phyloP scores from a whole-genome alignment of 2,888 invertebrate genomes.

The Cephus spinipes region DNA sequence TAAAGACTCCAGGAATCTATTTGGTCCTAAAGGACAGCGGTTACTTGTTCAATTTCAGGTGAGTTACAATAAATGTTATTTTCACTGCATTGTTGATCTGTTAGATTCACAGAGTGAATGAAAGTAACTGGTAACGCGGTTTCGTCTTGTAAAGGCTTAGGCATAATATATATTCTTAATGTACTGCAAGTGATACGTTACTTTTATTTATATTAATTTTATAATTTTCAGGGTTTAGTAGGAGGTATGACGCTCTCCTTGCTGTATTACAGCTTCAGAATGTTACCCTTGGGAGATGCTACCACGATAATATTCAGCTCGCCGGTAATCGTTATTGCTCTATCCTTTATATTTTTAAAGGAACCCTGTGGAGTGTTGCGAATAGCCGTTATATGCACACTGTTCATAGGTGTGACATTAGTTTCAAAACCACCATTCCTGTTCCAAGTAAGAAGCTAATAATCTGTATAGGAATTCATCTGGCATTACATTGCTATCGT shows the following conservation, averaged over 20 bases:
- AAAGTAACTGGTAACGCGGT: no score
- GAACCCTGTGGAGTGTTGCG: constrained; percentile 68
- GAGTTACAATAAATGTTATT: constrained; percentile 13
- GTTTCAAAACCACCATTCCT: constrained; percentile 67
- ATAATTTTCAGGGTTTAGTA: constrained; percentile 61
- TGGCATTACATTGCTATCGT: neutral
- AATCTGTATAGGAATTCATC: neutral
- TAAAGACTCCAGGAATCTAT: constrained; percentile 51
- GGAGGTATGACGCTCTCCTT: constrained; percentile 66
- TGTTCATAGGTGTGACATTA: constrained; percentile 65
- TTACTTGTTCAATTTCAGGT: constrained; percentile 63
- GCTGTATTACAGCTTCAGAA: constrained; percentile 67
- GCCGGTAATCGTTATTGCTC: constrained; percentile 66
- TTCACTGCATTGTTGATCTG: neutral
- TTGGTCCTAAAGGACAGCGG: constrained; percentile 63
- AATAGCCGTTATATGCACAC: constrained; percentile 63
- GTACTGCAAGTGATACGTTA: constrained; percentile 2
- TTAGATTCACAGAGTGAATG: neutral
- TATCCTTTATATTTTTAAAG: constrained; percentile 65
- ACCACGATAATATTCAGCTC: constrained; percentile 69
- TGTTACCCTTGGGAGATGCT: constrained; percentile 68
- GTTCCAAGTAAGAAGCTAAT: constrained; percentile 53
- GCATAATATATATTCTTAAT: neutral
- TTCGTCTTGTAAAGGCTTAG: neutral
- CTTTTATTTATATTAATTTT: neutral